Evolutionary conservation across 2,797 vertebrate species (phyloP).

Genomic region (Momotus momota): DNA sequence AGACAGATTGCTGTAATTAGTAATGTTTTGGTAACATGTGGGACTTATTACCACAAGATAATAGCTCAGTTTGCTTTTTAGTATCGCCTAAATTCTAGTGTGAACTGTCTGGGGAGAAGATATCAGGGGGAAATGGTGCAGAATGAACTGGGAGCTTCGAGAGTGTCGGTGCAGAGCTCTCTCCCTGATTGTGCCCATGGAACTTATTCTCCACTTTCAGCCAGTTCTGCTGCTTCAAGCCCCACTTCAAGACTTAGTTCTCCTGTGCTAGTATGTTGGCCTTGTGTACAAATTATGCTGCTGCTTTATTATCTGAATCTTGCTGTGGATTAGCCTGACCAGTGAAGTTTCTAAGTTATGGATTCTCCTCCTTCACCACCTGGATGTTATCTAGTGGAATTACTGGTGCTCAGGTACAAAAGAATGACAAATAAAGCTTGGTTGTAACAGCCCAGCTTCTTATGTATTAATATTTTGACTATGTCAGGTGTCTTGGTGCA

Average conservation of each 20-base stretch:
- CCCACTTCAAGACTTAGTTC: background rate
- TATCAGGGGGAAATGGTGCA: background rate
- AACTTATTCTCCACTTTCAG: background rate
- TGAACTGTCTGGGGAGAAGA: background rate
- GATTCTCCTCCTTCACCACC: background rate
- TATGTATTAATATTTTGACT: background rate
- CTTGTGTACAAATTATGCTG: background rate
- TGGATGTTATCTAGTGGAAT: background rate
- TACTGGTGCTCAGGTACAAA: background rate
- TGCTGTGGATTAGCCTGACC: background rate
- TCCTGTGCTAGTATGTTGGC: background rate
- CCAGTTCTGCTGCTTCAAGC: background rate
- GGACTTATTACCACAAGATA: slow-evolving; percentile 6
- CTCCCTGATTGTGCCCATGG: background rate
- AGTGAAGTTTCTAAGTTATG: background rate
- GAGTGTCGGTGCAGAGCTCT: background rate
- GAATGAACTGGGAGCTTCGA: background rate
- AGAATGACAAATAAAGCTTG: background rate
- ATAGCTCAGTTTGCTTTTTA: background rate
- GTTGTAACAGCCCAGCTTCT: background rate
- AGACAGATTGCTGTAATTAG: slow-evolving; percentile 46
- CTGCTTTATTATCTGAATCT: background rate
- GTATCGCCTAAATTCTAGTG: background rate
- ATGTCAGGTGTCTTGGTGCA: background rate
- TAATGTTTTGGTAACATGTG: slow-evolving; percentile 50